phyloP scores from a whole-genome alignment of 35 echinoderm and acorn worm genomes.

The Ophioderma brevispina region DNA sequence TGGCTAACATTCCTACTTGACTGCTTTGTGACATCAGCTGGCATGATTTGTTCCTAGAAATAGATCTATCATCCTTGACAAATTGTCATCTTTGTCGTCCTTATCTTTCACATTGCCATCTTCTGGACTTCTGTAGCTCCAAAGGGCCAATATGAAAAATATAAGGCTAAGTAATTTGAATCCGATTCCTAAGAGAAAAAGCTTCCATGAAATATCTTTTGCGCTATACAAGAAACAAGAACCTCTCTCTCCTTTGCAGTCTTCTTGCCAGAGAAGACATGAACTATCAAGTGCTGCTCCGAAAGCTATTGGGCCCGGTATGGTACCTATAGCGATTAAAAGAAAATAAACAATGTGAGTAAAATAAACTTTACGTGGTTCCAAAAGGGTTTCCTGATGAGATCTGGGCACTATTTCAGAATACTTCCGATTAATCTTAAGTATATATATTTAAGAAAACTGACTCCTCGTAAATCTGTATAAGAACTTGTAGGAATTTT shows the following conservation, averaged over 20 bases:
- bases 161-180: conserved; percentile 8
- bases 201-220: conserved; percentile 24
- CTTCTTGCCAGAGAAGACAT: conserved; percentile 65
- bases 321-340: conserved; percentile 22
- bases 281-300: conserved; percentile 45
- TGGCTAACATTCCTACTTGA: background rate
- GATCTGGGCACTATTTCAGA: no score
- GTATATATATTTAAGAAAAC: no score
- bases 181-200: conserved; percentile 1
- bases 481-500: no score
- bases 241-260: conserved; percentile 21
- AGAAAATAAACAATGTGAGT: no score
- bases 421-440: no score
- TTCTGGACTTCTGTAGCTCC: conserved; percentile 2
- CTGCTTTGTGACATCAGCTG: background rate
- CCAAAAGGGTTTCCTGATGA: no score
- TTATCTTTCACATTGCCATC: background rate
- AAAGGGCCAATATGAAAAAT: conserved; percentile 16
- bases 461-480: no score
- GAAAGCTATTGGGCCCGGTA: conserved; percentile 65
- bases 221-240: conserved; percentile 60
- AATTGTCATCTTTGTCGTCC: background rate
- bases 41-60: background rate
- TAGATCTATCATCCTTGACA: background rate
- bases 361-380: no score